Evolutionary conservation across 2,797 vertebrate species (phyloP).

Genomic region (Neopelma chrysocephalum): DNA sequence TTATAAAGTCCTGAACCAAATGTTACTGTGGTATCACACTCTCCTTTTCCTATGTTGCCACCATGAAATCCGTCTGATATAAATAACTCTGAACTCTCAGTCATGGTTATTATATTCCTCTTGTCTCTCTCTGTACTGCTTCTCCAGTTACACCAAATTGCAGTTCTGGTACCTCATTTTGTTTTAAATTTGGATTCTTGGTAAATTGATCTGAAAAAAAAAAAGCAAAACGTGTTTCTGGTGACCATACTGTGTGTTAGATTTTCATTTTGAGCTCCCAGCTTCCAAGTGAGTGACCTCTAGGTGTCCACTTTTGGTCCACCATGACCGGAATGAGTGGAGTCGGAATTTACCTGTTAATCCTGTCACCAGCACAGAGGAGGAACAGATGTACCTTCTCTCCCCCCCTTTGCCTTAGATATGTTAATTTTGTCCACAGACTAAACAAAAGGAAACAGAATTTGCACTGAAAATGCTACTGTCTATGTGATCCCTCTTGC

Average conservation of each 20-base stretch:
- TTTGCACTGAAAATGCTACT: neutral
- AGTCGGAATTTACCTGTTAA: neutral
- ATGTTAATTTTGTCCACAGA: neutral
- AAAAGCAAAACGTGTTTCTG: rapidly evolving
- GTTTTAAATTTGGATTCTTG: neutral
- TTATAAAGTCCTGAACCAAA: neutral
- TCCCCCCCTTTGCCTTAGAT: neutral
- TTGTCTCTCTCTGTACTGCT: rapidly evolving
- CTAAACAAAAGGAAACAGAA: neutral
- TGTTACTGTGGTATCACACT: neutral
- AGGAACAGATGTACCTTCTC: neutral
- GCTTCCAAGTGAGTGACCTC: neutral
- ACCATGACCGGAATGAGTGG: rapidly evolving
- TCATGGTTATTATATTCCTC: neutral
- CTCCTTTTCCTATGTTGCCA: neutral
- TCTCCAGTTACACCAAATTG: neutral
- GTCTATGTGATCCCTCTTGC: neutral
- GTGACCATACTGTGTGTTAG: neutral
- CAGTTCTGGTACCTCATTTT: neutral
- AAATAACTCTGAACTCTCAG: neutral
- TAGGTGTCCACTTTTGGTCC: neutral
- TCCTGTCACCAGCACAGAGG: rapidly evolving
- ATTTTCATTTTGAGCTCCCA: neutral
- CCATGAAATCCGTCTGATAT: neutral
- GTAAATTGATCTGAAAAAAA: neutral